phyloP scores from a whole-genome alignment of 2,888 invertebrate genomes.

The Pheosia tremula region DNA sequence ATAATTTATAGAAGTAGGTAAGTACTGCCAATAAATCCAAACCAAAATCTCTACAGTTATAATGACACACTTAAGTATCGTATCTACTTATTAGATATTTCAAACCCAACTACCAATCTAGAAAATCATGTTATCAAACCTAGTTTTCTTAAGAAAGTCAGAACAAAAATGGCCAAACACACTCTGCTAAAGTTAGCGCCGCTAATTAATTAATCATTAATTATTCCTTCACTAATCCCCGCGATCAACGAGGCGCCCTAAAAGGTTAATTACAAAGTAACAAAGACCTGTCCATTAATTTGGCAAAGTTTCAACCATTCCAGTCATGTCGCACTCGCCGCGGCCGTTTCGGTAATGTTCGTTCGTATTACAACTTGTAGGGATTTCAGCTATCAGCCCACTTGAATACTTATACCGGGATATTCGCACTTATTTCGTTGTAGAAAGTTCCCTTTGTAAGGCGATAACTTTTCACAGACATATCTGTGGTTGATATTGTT shows the following conservation, averaged over 20 bases:
- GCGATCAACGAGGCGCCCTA: not conserved
- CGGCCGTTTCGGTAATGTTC: conserved; percentile 14
- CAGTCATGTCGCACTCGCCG: conserved; percentile 15
- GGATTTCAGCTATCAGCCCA: not conserved
- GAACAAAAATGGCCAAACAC: not conserved
- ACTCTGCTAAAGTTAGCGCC: not conserved
- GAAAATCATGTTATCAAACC: no score
- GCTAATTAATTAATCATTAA: not conserved
- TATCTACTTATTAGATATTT: no score
- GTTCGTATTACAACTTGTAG: conserved; percentile 25
- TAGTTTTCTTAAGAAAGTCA: not conserved
- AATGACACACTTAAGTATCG: no score
- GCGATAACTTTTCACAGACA: not conserved
- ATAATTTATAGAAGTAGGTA: no score
- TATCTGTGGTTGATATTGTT: no score
- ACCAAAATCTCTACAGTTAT: no score
- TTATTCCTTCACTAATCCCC: not conserved
- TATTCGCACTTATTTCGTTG: not conserved
- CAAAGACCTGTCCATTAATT: conserved; percentile 1
- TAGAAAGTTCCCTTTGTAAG: not conserved
- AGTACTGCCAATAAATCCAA: no score
- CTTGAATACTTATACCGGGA: not conserved
- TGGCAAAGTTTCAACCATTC: conserved; percentile 9
- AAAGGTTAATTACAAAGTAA: conserved; percentile 8
- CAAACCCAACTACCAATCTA: no score